Evolutionary conservation across 1,140 invertebrate genomes (phyloP).

Genomic region (Brachionus sp.): DNA sequence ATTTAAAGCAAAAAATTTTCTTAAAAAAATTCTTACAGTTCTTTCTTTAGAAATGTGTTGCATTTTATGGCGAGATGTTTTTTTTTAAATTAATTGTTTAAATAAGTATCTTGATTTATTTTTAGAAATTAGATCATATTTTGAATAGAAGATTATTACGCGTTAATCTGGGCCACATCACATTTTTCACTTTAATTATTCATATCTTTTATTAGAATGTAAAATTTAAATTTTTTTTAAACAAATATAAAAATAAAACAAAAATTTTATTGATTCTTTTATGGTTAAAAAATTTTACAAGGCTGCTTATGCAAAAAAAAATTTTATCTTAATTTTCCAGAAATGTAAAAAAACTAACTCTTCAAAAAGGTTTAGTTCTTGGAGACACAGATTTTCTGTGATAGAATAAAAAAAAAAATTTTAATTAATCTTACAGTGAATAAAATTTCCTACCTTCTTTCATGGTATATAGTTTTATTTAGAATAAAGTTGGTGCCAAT

Average conservation of each 20-base stretch:
- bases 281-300: background rate
- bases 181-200: background rate
- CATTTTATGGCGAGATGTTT: background rate
- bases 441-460: too few relatives aligned
- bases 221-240: background rate
- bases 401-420: too few relatives aligned
- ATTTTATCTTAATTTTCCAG: too few relatives aligned
- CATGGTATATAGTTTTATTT: too few relatives aligned
- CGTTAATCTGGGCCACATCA: background rate
- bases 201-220: background rate
- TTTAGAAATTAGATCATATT: background rate
- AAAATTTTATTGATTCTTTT: background rate
- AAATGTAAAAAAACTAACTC: too few relatives aligned
- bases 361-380: too few relatives aligned
- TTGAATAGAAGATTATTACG: background rate
- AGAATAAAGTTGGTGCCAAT: too few relatives aligned
- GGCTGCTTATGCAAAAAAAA: background rate
- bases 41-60: slow-evolving; percentile 28
- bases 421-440: too few relatives aligned
- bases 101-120: background rate
- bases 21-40: background rate
- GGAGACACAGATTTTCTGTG: too few relatives aligned
- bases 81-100: background rate
- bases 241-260: background rate
- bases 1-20: background rate